Evolutionary conservation across 2,797 vertebrate species (phyloP), one percentile per base, ranked within the genome.

Genomic region (Brachyrhaphis roseni): DNA sequence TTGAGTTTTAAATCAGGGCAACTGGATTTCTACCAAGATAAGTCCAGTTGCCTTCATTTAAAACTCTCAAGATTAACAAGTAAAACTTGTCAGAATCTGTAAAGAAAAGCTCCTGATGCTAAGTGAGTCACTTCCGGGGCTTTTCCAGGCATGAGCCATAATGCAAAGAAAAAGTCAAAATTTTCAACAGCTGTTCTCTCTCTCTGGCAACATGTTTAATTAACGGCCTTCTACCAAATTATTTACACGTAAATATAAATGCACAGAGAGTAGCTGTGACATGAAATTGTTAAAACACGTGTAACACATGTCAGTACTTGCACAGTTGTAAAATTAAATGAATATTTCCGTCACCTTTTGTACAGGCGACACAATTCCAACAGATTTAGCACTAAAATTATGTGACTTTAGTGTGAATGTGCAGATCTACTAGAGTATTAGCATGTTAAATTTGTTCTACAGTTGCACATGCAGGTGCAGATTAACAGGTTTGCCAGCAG

Each of bases 231-330:
- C 90, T 87, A 79, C 78, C 76, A 90, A 85, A 88, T 76, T 74
- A 79, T 86, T 78, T 81, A 92, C 90, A 84, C 90, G 91, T 70
- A 20, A 34, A 36, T 90, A 85, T 93, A 91, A 90, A 86, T 83
- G 77, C 80, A 79, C 79, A 2, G 43, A 51, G 71, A 76, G 77
- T 80, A 87, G 88, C 87, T 86, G 91, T 78, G 73, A 77, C 72
- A 88, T 78, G 71, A 82, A 62, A 82, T 83, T 77, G 71, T 36
- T 36, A 8, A 64, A 64, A 64, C 62, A 80, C 84, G 87, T 87
- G 78, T 77, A 78, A 80, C 83, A 43, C 82, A 64, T 76, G 84
- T 76, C 59, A 89, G 80, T 82, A 90, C 82, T 84, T 80, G 62
- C 83, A 86, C 89, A 5, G 20, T 43, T 26, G 84, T 83, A 34